These are phyloP conservation scores for Pollenia angustigena DNA, from an alignment of 2,888 invertebrate genomes.

Conservation along the genomic window DNA sequence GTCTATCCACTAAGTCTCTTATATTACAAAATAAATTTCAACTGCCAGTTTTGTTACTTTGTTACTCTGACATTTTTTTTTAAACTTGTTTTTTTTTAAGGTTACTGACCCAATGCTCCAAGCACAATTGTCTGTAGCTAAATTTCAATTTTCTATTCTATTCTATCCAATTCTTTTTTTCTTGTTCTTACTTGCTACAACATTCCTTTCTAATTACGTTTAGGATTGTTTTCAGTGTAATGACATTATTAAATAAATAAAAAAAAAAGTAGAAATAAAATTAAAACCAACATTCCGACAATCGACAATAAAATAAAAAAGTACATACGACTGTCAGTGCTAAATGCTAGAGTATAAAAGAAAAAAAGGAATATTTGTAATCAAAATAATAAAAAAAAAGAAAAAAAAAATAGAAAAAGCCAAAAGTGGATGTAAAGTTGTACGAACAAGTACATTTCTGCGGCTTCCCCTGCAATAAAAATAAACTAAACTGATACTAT, in stretches of 20 bases:
- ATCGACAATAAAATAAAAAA: slow-evolving; percentile 51
- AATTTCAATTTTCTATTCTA: slow-evolving; percentile 39
- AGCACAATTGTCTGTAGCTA: slow-evolving; percentile 22
- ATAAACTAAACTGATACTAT: slow-evolving; percentile 11
- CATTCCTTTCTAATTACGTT: slow-evolving; percentile 58
- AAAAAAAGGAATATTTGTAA: slow-evolving; percentile 24
- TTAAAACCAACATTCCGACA: background rate
- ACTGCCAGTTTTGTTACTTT: background rate
- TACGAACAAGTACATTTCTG: slow-evolving; percentile 31
- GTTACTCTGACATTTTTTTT: slow-evolving; percentile 21
- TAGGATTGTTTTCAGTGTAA: slow-evolving; percentile 55
- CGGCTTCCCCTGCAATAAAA: slow-evolving; percentile 49
- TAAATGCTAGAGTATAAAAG: background rate
- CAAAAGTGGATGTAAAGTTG: background rate
- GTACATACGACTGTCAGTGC: slow-evolving; percentile 3
- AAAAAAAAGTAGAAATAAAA: slow-evolving; percentile 5
- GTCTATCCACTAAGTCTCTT: slow-evolving; percentile 2
- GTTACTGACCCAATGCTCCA: slow-evolving; percentile 36
- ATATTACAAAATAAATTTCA: background rate
- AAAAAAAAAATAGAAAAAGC: slow-evolving; percentile 27
- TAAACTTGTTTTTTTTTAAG: slow-evolving; percentile 26
- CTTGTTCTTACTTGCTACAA: background rate
- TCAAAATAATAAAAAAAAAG: background rate
- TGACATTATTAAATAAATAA: slow-evolving; percentile 47
- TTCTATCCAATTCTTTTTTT: slow-evolving; percentile 5